These are phyloP conservation scores for Nephrotoma guestfalica DNA, from an alignment of 2,888 invertebrate genomes.

Conservation along the genomic window DNA sequence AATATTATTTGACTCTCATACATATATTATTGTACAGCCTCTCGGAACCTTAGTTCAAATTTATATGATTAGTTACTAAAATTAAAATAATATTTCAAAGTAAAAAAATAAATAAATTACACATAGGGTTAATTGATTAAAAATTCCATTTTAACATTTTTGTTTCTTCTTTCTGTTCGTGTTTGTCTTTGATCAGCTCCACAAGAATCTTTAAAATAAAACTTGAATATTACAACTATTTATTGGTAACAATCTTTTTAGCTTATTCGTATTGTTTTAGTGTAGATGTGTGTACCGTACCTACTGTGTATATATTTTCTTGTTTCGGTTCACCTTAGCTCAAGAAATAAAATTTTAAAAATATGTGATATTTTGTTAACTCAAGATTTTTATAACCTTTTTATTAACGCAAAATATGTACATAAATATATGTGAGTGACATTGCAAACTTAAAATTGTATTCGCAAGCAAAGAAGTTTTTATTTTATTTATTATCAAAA, in stretches of 20 bases:
- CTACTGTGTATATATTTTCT: neutral
- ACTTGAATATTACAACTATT: neutral
- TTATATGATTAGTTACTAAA: no score
- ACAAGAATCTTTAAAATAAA: neutral
- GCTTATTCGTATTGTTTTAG: neutral
- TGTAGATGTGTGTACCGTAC: neutral
- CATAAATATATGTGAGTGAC: neutral
- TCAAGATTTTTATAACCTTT: neutral
- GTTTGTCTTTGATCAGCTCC: neutral
- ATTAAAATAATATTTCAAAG: neutral
- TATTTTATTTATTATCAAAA: no score
- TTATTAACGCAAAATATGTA: neutral
- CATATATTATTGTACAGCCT: no score
- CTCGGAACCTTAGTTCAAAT: no score
- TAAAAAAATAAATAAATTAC: no score
- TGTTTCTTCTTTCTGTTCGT: neutral
- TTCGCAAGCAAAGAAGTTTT: no score
- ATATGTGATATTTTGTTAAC: neutral
- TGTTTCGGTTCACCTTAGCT: neutral
- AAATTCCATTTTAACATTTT: neutral
- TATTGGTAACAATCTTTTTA: neutral
- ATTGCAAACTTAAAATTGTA: no score
- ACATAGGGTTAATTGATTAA: neutral
- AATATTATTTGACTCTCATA: no score
- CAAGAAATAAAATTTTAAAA: neutral